Base-by-base conservation (phyloP, 23 tunicate species). In the Phallusia fumigata region DNA sequence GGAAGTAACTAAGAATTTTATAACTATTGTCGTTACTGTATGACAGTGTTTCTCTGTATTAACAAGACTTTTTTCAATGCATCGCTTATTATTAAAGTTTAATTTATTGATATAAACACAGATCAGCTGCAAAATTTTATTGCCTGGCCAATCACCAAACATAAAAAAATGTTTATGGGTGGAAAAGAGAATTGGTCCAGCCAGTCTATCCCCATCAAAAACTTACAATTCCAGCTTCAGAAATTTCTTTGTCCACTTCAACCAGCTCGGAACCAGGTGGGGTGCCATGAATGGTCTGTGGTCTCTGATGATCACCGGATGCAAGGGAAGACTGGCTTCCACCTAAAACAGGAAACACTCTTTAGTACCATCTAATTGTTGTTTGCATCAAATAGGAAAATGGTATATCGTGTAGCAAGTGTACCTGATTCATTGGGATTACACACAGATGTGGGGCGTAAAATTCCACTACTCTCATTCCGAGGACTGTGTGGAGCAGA, bases 381-480 rank as follows among this genome's bases (percentile, higher is more conserved):
- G 47, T 40, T 40, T 40, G 47, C 47, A 40, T n/a, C n/a, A n/a
- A n/a, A n/a, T n/a, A n/a, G n/a, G n/a, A n/a, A n/a, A n/a, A n/a
- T n/a, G n/a, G n/a, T n/a, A n/a, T n/a, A n/a, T n/a, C n/a, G n/a
- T n/a, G n/a, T 40, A 3, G 47, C 47, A 40, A 40, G n/a, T 40
- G 47, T 10, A 40, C 89, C 49, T n/a, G 96, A 86, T 10, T 92
- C 97, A 64, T 82, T 86, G 3, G 86, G 87, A 75, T 91, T 86
- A 75, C 51, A 91, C 33, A 86, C 86, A 33, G 96, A 91, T 33
- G 83, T 86, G 28, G 90, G 96, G 0, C 96, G 80, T 5, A 53
- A 8, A 10, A 77, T 26, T 24, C 58, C 76, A 75, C 44, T 72
- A 33, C 77, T 74, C 36, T 76, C 81, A 16, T 49, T 73, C 33